Percentiles rank a stretch among this genome's conserved stretches.
Evolutionary conservation across 2,888 invertebrate genomes (phyloP).

Genomic region (Mystacides longicornis): DNA sequence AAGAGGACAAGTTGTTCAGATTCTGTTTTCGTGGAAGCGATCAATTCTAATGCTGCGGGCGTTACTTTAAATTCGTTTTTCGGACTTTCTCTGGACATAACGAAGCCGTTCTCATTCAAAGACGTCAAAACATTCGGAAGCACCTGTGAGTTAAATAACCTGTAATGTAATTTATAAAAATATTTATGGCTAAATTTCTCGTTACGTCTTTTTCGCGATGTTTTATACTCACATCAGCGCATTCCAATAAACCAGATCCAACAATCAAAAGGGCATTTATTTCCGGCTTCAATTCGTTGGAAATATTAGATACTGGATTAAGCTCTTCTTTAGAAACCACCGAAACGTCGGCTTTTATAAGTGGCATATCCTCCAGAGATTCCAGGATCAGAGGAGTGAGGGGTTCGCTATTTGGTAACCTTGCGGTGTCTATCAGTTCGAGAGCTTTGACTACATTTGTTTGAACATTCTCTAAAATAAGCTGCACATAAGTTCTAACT

Average conservation of each 20-base stretch:
- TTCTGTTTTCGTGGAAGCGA: conserved; percentile 43
- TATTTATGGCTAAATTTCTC: not conserved
- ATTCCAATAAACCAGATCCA: conserved; percentile 46
- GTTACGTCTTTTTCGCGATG: not conserved
- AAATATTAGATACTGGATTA: conserved; percentile 45
- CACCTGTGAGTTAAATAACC: conserved; percentile 31
- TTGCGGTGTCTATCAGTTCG: conserved; percentile 47
- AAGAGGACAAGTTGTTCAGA: conserved; percentile 49
- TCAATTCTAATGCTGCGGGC: conserved; percentile 42
- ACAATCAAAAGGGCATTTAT: conserved; percentile 45
- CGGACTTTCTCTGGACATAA: conserved; percentile 52
- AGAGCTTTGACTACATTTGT: conserved; percentile 54
- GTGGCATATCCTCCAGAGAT: conserved; percentile 58
- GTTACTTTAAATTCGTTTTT: conserved; percentile 32
- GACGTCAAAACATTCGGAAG: conserved; percentile 42
- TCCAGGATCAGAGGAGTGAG: conserved; percentile 50
- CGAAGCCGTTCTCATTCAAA: conserved; percentile 52
- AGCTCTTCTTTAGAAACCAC: conserved; percentile 46
- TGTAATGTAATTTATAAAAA: too few species aligned
- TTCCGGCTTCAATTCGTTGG: conserved; percentile 52
- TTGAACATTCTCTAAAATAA: conserved; percentile 64
- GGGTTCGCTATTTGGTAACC: conserved; percentile 43
- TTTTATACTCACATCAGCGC: conserved; percentile 38
- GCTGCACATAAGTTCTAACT: conserved; percentile 56
- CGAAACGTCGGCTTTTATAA: conserved; percentile 59